A percentile compares a stretch with the other conserved stretches of the same genome.
Evolutionary conservation across 2,113 vertebrate genomes (phyloP).

Genomic region (Thalassarche chlororhynchos): DNA sequence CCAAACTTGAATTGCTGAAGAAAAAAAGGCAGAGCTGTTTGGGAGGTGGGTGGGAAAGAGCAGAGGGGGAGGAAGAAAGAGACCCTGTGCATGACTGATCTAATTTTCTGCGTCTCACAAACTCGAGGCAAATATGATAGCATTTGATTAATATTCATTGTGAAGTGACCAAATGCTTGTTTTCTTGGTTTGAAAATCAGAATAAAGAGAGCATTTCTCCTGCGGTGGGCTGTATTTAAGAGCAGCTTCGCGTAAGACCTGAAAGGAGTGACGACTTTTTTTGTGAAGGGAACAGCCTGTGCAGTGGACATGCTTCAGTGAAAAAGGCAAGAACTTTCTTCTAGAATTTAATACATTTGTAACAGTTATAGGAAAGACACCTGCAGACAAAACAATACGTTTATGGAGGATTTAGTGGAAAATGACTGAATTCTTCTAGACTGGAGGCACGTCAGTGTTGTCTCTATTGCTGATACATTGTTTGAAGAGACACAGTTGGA

Average conservation of each 20-base stretch:
- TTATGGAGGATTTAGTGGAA: neutral
- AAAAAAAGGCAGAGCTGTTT: neutral
- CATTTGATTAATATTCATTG: neutral
- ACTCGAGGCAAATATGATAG: neutral
- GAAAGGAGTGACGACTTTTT: neutral
- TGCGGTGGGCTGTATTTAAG: neutral
- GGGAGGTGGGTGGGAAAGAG: neutral
- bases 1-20: conserved; percentile 7
- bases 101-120: neutral
- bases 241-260: neutral
- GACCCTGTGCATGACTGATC: neutral
- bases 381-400: neutral
- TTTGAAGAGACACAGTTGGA: neutral
- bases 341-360: neutral
- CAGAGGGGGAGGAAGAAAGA: neutral
- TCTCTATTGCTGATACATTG: neutral
- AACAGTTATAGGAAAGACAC: neutral
- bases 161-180: neutral
- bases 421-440: neutral
- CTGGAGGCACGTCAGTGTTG: neutral
- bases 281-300: neutral
- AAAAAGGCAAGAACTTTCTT: neutral
- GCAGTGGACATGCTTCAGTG: neutral
- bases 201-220: neutral
- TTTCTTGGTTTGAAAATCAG: neutral